Percentiles rank a stretch among this genome's conserved stretches.
These are phyloP conservation scores for Miniopterus natalensis DNA, from an alignment of 2,113 vertebrate species.

Conservation along the genomic window DNA sequence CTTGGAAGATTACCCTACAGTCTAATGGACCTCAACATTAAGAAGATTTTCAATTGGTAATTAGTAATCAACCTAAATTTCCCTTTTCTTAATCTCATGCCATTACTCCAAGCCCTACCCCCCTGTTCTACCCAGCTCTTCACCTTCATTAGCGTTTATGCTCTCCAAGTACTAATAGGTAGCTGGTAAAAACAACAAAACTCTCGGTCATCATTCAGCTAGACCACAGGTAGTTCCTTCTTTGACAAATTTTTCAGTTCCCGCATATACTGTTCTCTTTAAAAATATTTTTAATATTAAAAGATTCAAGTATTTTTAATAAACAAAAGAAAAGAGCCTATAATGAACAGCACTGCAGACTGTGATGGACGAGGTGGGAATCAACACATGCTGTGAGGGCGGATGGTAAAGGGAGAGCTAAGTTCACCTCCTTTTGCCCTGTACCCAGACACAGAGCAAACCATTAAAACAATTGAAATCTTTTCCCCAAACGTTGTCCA, in stretches of 20 bases:
- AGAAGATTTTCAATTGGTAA: conserved; percentile 81
- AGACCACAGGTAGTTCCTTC: background rate
- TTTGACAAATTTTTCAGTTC: conserved; percentile 4
- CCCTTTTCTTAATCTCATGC: conserved; percentile 82
- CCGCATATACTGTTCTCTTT: background rate
- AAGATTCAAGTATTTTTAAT: conserved; percentile 46
- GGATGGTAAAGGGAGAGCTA: conserved; percentile 72
- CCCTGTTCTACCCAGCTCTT: conserved; percentile 69
- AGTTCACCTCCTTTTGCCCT: conserved; percentile 82
- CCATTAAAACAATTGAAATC: conserved; percentile 71
- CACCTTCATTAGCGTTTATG: conserved; percentile 64
- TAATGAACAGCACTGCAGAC: conserved; percentile 64
- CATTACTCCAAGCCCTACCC: conserved; percentile 68
- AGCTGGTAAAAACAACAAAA: background rate
- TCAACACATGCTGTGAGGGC: conserved; percentile 80
- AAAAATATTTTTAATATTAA: conserved; percentile 30
- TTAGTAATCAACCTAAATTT: conserved; percentile 85
- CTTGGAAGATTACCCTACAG: conserved; percentile 79
- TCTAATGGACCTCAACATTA: conserved; percentile 81
- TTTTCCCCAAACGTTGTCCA: conserved; percentile 65
- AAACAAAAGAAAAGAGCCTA: background rate
- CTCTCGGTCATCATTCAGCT: background rate
- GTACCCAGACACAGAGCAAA: conserved; percentile 68
- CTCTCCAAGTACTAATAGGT: conserved; percentile 47
- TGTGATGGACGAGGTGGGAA: conserved; percentile 65